Evolutionary conservation across 2,888 invertebrate species (phyloP).

Genomic region (Molorchus minor): DNA sequence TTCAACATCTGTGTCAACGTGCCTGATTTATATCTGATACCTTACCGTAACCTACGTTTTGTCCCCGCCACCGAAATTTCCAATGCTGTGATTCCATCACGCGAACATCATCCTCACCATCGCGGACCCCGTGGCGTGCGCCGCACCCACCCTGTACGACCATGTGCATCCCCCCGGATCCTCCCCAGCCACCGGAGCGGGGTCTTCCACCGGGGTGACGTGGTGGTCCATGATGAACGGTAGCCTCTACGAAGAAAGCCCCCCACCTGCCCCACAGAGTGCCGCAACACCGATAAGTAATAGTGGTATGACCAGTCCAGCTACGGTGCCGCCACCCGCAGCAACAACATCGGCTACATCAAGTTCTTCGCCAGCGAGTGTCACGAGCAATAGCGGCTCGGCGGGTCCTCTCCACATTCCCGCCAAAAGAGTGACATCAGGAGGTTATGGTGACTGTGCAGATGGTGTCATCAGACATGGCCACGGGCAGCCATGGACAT

Average conservation of each 20-base stretch:
- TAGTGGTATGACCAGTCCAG: conserved; percentile 65
- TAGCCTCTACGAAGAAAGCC: conserved; percentile 79
- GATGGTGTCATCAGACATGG: conserved; percentile 80
- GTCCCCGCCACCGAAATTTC: conserved; percentile 42
- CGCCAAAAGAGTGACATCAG: conserved; percentile 76
- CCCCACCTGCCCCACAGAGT: conserved; percentile 67
- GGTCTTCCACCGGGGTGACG: conserved; percentile 84
- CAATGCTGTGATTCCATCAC: conserved; percentile 59
- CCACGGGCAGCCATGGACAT: conserved; percentile 76
- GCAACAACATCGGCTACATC: conserved; percentile 76
- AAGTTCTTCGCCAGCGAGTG: conserved; percentile 69
- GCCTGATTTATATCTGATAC: conserved; percentile 44
- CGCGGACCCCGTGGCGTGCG: conserved; percentile 82
- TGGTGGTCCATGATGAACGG: conserved; percentile 89
- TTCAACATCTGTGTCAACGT: conserved; percentile 22
- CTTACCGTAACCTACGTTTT: conserved; percentile 43
- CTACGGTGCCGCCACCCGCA: conserved; percentile 63
- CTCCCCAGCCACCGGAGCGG: conserved; percentile 83
- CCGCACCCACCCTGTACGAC: conserved; percentile 81
- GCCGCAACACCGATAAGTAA: conserved; percentile 66
- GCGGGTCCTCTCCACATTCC: conserved; percentile 88
- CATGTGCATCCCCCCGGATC: conserved; percentile 77
- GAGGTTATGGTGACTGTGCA: conserved; percentile 66
- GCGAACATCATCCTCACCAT: conserved; percentile 70
- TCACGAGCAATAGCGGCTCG: conserved; percentile 73